A percentile compares a stretch with the other conserved stretches of the same genome.
phyloP scores from a whole-genome alignment of 2,113 vertebrate genomes.

The Peromyscus leucopus region DNA sequence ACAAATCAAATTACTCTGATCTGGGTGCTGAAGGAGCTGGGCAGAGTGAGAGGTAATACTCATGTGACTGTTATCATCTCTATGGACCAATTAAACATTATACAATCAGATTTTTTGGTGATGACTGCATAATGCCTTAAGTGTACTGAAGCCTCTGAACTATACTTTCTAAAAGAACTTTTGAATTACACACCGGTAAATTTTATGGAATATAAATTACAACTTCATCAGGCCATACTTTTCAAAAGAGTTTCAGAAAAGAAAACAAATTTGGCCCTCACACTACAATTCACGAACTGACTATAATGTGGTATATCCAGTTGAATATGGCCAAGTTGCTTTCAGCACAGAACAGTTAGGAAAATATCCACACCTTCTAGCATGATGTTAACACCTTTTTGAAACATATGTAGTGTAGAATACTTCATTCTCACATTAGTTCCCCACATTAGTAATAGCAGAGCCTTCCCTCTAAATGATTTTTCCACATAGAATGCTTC shows the following conservation, averaged over 20 bases:
- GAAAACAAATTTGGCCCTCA: neutral
- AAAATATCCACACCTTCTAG: neutral
- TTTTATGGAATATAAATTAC: neutral
- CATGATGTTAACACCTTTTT: neutral
- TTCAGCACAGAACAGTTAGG: neutral
- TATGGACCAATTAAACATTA: neutral
- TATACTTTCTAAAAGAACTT: neutral
- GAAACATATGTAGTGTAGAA: neutral
- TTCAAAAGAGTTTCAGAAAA: neutral
- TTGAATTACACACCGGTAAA: neutral
- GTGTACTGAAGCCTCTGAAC: neutral
- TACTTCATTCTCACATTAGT: slow-evolving; percentile 37
- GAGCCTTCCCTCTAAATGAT: slow-evolving; percentile 6
- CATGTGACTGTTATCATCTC: neutral
- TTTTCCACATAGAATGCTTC: slow-evolving; percentile 47
- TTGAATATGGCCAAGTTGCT: neutral
- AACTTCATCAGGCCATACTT: neutral
- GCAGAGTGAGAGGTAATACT: neutral
- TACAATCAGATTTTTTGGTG: neutral
- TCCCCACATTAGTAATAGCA: neutral
- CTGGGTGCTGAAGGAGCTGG: neutral
- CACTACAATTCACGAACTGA: neutral
- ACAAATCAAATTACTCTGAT: neutral
- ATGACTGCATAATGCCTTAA: neutral
- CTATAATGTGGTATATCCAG: neutral